These are phyloP conservation scores for Euura saliciscinereae DNA, from an alignment of 1,140 invertebrate species.

Conservation along the genomic window DNA sequence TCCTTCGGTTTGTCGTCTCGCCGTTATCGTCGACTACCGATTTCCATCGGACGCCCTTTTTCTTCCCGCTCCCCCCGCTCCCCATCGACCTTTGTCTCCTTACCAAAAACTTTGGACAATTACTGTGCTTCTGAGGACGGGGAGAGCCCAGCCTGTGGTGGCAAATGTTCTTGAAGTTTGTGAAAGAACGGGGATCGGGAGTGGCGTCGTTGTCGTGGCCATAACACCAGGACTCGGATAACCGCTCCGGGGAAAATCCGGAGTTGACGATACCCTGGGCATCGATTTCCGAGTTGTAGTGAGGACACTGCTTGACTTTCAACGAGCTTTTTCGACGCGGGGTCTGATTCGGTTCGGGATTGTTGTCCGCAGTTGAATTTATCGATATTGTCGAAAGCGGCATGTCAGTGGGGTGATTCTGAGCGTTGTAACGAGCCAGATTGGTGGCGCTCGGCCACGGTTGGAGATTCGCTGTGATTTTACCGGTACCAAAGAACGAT, in stretches of 20 bases:
- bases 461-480: constrained; percentile 38
- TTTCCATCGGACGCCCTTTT: constrained; percentile 41
- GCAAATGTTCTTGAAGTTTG: constrained; percentile 26
- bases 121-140: constrained; percentile 19
- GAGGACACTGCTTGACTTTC: constrained; percentile 3
- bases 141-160: constrained; percentile 19
- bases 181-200: not conserved
- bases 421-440: constrained; percentile 23
- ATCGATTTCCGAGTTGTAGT: constrained; percentile 8
- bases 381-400: not conserved
- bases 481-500: constrained; percentile 41
- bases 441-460: constrained; percentile 52
- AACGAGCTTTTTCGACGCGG: constrained; percentile 16
- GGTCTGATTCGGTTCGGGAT: constrained; percentile 13
- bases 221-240: constrained; percentile 15
- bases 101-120: constrained; percentile 32
- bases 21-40: constrained; percentile 17
- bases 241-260: constrained; percentile 39
- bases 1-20: constrained; percentile 24
- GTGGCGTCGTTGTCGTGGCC: constrained; percentile 18
- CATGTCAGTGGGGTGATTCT: not conserved
- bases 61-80: constrained; percentile 29
- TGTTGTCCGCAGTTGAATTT: not conserved
- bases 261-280: constrained; percentile 36
- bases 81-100: constrained; percentile 29